Percentiles rank a stretch among this genome's conserved stretches.
Conservation (phyloP, 2,888 invertebrate species). For the Drosophila villosipedis region DNA sequence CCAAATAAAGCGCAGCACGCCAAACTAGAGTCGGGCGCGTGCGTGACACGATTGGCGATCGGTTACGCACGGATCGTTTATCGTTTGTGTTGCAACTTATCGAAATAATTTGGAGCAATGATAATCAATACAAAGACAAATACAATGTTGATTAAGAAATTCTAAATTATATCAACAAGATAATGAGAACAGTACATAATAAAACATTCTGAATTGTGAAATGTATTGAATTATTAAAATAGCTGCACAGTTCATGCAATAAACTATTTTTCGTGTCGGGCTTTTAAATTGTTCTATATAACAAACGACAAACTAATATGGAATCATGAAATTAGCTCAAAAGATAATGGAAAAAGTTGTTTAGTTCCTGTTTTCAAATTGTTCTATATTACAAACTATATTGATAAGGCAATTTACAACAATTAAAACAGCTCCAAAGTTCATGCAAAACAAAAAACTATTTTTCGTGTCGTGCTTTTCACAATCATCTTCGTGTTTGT, state of each 20-base stretch:
- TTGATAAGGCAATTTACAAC: not conserved
- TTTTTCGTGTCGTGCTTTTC: not conserved
- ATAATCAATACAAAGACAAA: not conserved
- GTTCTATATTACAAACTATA: not conserved
- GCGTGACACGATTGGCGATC: conserved; percentile 4
- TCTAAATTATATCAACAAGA: not conserved
- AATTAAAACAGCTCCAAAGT: not conserved
- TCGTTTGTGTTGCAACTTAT: too few species aligned
- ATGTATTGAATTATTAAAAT: not conserved
- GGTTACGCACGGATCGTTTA: not conserved
- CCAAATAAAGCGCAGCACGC: conserved; percentile 27
- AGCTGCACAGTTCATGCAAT: not conserved
- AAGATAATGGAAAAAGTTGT: not conserved
- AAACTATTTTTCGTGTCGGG: not conserved
- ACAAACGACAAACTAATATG: not conserved
- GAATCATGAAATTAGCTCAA: not conserved
- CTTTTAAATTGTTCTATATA: not conserved
- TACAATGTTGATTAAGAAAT: not conserved
- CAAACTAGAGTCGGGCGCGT: not conserved
- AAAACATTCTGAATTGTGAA: not conserved
- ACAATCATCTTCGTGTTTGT: not conserved
- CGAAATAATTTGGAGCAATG: not conserved
- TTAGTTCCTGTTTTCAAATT: not conserved
- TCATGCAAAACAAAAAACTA: not conserved
- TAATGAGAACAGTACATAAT: not conserved